These are phyloP conservation scores for Butorides virescens DNA, from an alignment of 2,113 vertebrate species.

Conservation along the genomic window DNA sequence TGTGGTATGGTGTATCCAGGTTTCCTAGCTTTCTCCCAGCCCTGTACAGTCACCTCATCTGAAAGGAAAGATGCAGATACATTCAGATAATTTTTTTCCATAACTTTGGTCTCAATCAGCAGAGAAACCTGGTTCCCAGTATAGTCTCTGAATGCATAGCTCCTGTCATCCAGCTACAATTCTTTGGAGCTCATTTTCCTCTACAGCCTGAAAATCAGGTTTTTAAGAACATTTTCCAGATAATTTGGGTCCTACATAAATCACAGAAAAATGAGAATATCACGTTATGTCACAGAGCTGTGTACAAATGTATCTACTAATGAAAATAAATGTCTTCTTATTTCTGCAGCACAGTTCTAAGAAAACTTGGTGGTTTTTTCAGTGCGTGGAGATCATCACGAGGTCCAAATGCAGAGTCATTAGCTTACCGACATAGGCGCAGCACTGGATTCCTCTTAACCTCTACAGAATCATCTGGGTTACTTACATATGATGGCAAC, in stretches of 20 bases:
- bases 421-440: neutral
- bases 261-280: neutral
- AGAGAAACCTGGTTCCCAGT: neutral
- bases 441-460: neutral
- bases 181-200: neutral
- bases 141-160: neutral
- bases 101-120: neutral
- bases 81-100: neutral
- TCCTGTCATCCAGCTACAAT: neutral
- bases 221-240: neutral
- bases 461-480: neutral
- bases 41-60: neutral
- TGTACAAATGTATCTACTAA: neutral
- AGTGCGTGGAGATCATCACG: neutral
- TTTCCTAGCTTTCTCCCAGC: neutral
- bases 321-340: conserved; percentile 8
- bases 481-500: neutral
- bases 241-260: neutral
- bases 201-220: neutral
- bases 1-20: too few species aligned
- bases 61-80: neutral
- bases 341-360: neutral
- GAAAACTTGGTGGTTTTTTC: neutral
- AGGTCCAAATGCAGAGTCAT: neutral
- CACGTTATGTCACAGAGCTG: neutral